Evolutionary conservation across 2,888 invertebrate species (phyloP), one percentile per base, ranked within the genome.

Genomic region (Eristalinus aeneus): DNA sequence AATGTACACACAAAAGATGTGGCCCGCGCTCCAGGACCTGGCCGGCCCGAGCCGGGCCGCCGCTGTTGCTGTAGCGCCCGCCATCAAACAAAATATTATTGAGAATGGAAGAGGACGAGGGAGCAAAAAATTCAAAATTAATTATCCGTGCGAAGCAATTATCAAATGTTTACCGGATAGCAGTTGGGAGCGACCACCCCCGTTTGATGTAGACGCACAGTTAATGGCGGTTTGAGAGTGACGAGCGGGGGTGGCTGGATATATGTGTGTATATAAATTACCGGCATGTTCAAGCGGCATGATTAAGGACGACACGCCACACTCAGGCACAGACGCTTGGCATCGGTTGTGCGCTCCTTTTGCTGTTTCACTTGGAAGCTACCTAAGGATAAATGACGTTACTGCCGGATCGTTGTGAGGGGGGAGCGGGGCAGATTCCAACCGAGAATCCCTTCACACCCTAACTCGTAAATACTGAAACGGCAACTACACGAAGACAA

Each of bases 121-220:
- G 53, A 36, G n/a, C n/a, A 72, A 73, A 80, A 80, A 61, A 61
- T 74, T 27, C 36, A 53, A 85, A 85, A 81, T 85, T 85, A 85
- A 85, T 85, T 85, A 85, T 85, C 85, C 85, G 80, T 81, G 72
- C 81, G 75, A 61, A 85, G 85, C 81, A 85, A 85, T 85, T 81
- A 85, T 85, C 76, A 85, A 81, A 81, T 81, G 81, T 73, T 85
- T 81, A 73, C 72, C 46, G 76, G 63, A 80, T 85, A 54, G 80
- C 71, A 76, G 34, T 72, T 61, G 71, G 56, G 11, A 71, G 23
- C 36, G 74, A 68, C 64, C 68, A 39, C 53, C 60, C 64, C 56
- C 31, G n/a, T 77, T 72, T 64, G 58, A 73, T 67, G 60, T 61
- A 54, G 78, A 32, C 69, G 61, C 58, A 64, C 53, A 73, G 67